Evolutionary conservation across 2,113 vertebrate species (phyloP), one percentile per base, ranked within the genome.

Genomic region (Myiopsitta monachus): DNA sequence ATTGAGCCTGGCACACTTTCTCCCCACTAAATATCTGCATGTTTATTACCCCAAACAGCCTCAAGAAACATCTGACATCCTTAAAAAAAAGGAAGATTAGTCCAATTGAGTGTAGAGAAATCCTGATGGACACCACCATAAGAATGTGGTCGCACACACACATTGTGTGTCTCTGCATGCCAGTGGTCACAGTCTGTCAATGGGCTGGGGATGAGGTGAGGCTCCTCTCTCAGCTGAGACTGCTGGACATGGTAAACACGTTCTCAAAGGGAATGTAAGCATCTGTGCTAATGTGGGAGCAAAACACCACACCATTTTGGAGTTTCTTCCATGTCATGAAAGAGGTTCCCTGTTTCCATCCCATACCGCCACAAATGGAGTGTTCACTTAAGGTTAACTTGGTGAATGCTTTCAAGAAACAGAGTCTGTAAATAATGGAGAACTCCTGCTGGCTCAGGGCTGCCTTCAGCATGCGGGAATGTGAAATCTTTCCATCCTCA

Each of bases 151-250:
- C 3, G 4, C 18, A 57, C 33, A 79, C 17, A 26, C 1, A 16
- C 44, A 26, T 2, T 22, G 28, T 0, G 0, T 0, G 1, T 30
- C 52, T 36, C 38, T 76, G 39, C 19, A 3, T 4, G 11, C 54
- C n/a, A 46, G 47, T 7, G 28, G 61, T 28, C 28, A 47, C 27
- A 43, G 62, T 27, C 19, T 4, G 11, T n/a, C 59, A 31, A 41
- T 1, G 12, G 57, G 39, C 38, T 70, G 36, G 27, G 4, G 8
- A 73, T 38, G 28, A 72, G 39, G 14, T 8, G n/a, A 14, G 52
- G 38, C 12, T 30, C 21, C 10, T 8, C 43, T 46, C 47, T 52
- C 36, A 44, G 11, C 31, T 62, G 57, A 64, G 52, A 51, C 52
- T 52, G 47, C 22, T 82, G 69, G 26, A 31, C 38, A 39, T 1